Evolutionary conservation across 1,140 invertebrate species (phyloP).

Genomic region (Cheumatopsyche charites): DNA sequence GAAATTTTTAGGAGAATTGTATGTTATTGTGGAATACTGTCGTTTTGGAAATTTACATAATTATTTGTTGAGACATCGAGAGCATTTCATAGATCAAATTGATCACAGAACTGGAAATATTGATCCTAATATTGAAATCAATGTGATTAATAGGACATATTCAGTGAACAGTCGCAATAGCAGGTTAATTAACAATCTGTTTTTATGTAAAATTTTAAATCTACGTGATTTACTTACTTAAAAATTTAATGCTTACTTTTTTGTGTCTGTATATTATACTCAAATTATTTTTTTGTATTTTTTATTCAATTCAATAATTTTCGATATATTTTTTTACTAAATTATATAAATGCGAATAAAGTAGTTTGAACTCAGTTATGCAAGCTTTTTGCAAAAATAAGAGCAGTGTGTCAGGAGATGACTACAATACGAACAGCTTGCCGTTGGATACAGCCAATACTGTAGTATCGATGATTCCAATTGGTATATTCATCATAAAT

Average conservation of each 20-base stretch:
- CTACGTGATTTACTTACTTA: too few species aligned
- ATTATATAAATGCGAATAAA: background rate
- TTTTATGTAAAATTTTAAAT: too few species aligned
- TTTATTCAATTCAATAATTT: too few species aligned
- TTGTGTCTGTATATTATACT: too few species aligned
- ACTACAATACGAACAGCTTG: slow-evolving; percentile 50
- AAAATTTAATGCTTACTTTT: too few species aligned
- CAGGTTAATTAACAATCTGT: too few species aligned
- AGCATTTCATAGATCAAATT: slow-evolving; percentile 82
- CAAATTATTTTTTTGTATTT: slow-evolving; percentile 40
- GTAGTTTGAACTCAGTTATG: slow-evolving; percentile 28
- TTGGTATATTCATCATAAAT: slow-evolving; percentile 34
- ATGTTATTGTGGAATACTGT: slow-evolving; percentile 94
- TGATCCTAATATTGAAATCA: slow-evolving; percentile 67
- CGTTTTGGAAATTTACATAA: slow-evolving; percentile 88
- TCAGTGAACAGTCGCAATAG: slow-evolving; percentile 63
- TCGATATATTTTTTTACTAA: slow-evolving; percentile 46
- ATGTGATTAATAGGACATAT: slow-evolving; percentile 61
- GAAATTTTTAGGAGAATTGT: slow-evolving; percentile 87
- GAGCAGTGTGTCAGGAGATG: slow-evolving; percentile 44
- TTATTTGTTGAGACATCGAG: slow-evolving; percentile 78
- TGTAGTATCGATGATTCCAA: slow-evolving; percentile 44
- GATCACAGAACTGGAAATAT: slow-evolving; percentile 68
- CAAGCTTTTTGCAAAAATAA: slow-evolving; percentile 29
- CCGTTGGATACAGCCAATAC: slow-evolving; percentile 44